Evolutionary conservation across 1,140 invertebrate species (phyloP).

Genomic region (Pygmarrhopalites habei): DNA sequence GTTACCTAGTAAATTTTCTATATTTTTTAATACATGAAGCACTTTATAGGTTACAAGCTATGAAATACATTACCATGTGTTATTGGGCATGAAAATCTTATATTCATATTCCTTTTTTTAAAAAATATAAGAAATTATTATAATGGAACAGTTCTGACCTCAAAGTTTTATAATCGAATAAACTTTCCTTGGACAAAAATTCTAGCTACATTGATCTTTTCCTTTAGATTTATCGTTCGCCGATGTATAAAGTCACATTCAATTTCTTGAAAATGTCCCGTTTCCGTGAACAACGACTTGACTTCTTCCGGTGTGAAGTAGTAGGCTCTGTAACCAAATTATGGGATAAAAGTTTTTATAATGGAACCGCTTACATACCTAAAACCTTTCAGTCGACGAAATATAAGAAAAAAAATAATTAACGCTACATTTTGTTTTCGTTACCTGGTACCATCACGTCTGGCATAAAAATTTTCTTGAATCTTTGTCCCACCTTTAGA

Average conservation of each 20-base stretch:
- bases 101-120: slow-evolving; percentile 3
- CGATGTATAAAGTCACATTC: slow-evolving; percentile 70
- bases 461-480: slow-evolving; percentile 86
- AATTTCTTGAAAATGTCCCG: slow-evolving; percentile 59
- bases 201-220: slow-evolving; percentile 78
- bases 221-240: slow-evolving; percentile 83
- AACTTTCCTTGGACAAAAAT: slow-evolving; percentile 91
- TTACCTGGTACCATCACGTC: slow-evolving; percentile 94
- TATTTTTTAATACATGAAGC: too few species aligned
- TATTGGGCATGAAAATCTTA: too few species aligned
- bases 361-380: background rate
- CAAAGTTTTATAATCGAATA: too few species aligned
- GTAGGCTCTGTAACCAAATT: slow-evolving; percentile 65
- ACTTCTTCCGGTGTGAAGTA: slow-evolving; percentile 69
- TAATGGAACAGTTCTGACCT: too few species aligned
- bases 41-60: too few species aligned
- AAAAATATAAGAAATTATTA: slow-evolving; percentile 15
- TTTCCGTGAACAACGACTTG: slow-evolving; percentile 52
- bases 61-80: too few species aligned
- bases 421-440: too few species aligned
- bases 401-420: slow-evolving; percentile 14
- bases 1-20: too few species aligned
- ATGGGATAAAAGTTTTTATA: slow-evolving; percentile 32
- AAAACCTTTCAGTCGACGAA: background rate
- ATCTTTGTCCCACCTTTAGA: slow-evolving; percentile 90